Evolutionary conservation across 1,140 invertebrate genomes (phyloP).

Genomic region (Drosophila parabipectinata): DNA sequence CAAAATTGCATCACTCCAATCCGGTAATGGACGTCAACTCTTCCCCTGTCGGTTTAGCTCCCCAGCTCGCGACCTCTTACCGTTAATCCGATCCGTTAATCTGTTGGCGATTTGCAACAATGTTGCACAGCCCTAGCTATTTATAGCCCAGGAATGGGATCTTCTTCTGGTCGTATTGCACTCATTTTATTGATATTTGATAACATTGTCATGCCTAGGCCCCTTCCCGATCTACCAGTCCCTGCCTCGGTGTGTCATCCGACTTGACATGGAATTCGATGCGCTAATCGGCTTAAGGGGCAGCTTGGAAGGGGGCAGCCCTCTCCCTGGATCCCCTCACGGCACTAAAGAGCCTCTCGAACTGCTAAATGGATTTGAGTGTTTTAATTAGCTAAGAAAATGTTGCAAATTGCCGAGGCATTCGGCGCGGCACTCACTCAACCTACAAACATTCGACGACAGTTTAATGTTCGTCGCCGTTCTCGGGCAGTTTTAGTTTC

Average conservation of each 20-base stretch:
- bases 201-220: slow-evolving; percentile 63
- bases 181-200: slow-evolving; percentile 75
- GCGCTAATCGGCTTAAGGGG: slow-evolving; percentile 60
- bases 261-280: slow-evolving; percentile 48
- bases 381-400: slow-evolving; percentile 76
- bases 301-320: slow-evolving; percentile 9
- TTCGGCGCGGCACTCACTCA: slow-evolving; percentile 30
- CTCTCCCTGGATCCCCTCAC: neutral
- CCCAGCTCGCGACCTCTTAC: slow-evolving; percentile 11
- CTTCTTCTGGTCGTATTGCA: slow-evolving; percentile 31
- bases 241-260: slow-evolving; percentile 21
- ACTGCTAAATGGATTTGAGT: slow-evolving; percentile 75
- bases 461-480: slow-evolving; percentile 51
- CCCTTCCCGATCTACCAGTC: slow-evolving; percentile 3
- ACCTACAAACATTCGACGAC: slow-evolving; percentile 27
- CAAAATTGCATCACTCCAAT: slow-evolving; percentile 1
- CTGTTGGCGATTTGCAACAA: slow-evolving; percentile 61
- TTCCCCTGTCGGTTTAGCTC: neutral
- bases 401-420: slow-evolving; percentile 56
- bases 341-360: neutral
- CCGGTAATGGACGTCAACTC: neutral
- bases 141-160: slow-evolving; percentile 39
- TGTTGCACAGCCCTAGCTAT: slow-evolving; percentile 59
- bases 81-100: slow-evolving; percentile 65
- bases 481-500: slow-evolving; percentile 45